These are phyloP conservation scores for Saccopteryx bilineata DNA, from an alignment of 2,113 vertebrate genomes.

Conservation along the genomic window DNA sequence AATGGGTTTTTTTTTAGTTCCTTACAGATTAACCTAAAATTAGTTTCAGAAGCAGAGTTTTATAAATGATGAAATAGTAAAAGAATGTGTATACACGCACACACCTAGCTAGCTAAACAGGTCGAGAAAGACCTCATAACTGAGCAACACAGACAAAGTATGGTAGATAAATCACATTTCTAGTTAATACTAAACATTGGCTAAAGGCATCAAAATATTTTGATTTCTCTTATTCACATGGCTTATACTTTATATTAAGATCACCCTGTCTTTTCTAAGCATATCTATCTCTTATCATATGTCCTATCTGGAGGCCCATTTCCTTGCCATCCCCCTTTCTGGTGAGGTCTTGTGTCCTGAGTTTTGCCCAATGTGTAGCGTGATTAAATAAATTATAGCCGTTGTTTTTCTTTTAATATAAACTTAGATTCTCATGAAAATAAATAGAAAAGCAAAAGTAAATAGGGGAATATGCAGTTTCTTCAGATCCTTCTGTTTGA, in stretches of 20 bases:
- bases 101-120: background rate
- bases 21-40: constrained; percentile 22
- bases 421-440: background rate
- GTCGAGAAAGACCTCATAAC: background rate
- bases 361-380: background rate
- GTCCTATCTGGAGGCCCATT: background rate
- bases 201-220: background rate
- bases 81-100: background rate
- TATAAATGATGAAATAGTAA: constrained; percentile 9
- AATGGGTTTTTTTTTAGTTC: background rate
- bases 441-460: background rate
- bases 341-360: background rate
- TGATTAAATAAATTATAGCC: background rate
- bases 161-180: background rate
- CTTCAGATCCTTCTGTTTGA: background rate
- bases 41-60: constrained; percentile 21
- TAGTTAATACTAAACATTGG: constrained; percentile 44
- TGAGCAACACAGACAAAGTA: background rate
- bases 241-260: background rate
- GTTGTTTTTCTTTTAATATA: background rate
- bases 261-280: background rate
- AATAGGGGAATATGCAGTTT: background rate
- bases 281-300: background rate
- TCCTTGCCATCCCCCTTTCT: background rate
- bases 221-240: background rate